Base-by-base conservation (phyloP, 2,888 invertebrate genomes). In the Drosophila antonietae region DNA sequence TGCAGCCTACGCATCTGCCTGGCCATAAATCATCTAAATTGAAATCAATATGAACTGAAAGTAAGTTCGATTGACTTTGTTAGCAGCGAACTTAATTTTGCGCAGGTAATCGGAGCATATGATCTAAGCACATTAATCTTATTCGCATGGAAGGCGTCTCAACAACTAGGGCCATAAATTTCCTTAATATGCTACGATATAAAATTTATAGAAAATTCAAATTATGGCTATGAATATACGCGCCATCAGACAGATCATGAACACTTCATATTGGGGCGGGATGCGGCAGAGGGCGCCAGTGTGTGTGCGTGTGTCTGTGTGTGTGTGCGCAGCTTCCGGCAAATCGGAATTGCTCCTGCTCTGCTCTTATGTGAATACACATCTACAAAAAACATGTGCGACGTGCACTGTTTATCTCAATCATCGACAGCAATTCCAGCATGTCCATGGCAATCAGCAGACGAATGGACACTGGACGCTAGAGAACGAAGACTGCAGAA, bases 401-500 rank as follows among this genome's bases (percentile, higher is more conserved):
- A 67, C 64, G 68, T 72, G 78, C 69, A 69, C 64, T 88, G 86
- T 85, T 85, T 80, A 85, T 85, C 88, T 83, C 86, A 88, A 88
- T 85, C 85, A 85, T 85, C 85, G 83, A 69, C 75, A 78, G 71
- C 73, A 74, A 72, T 81, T 78, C 69, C 72, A 80, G 81, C 75
- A 58, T 81, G 81, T 80, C 83, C 88, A 75, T 80, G 86, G 79
- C 73, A 79, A 79, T 73, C 78, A 79, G 44, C 68, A 59, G 75
- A 63, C 59, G 60, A 66, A 37, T 71, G 65, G 66, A 61, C 61
- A 64, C 52, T 60, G 63, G 58, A 53, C 46, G 65, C 44, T 46
- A 28, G 28, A 28, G 28, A 28, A 28, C 28, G 28, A 28, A 28
- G 37, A 39, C 23, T 23, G 33, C n/a, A 44, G 66, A 23, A 1